Evolutionary conservation across 1,140 invertebrate species (phyloP).

Genomic region (Aphelenchoides fujianensis): DNA sequence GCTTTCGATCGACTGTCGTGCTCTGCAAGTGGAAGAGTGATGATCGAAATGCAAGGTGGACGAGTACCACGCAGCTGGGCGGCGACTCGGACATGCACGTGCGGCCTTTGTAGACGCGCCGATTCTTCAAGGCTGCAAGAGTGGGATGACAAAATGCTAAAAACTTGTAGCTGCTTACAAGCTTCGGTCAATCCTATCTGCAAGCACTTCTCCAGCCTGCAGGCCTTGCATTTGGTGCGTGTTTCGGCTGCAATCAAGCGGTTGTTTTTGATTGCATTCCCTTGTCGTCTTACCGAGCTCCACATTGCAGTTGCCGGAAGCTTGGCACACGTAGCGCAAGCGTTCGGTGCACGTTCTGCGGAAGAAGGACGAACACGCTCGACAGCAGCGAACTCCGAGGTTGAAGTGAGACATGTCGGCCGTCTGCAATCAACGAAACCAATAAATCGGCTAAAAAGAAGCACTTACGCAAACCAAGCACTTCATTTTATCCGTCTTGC

Average conservation of each 20-base stretch:
- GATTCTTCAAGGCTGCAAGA: not conserved
- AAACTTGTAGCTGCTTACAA: not conserved
- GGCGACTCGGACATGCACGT: not conserved
- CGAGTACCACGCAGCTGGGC: not conserved
- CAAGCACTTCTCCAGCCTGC: constrained; percentile 2
- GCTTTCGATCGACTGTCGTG: no score
- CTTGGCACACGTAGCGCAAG: constrained; percentile 1
- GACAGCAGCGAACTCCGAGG: not conserved
- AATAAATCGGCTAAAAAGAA: no score
- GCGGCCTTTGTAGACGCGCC: not conserved
- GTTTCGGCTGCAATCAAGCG: not conserved
- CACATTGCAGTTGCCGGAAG: not conserved
- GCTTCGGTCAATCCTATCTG: constrained; percentile 1
- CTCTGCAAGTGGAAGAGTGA: no score
- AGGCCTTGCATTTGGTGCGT: constrained; percentile 11
- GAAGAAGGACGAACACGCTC: not conserved
- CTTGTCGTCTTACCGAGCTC: not conserved
- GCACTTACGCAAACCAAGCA: not conserved
- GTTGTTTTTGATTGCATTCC: not conserved
- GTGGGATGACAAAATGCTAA: not conserved
- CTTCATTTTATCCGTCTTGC: not conserved
- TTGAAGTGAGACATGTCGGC: not conserved
- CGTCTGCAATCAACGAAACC: not conserved
- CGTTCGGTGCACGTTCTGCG: not conserved
- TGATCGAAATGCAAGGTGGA: no score